Evolutionary conservation across 2,113 vertebrate species (phyloP).

Genomic region (Tychaedon coryphoeus): DNA sequence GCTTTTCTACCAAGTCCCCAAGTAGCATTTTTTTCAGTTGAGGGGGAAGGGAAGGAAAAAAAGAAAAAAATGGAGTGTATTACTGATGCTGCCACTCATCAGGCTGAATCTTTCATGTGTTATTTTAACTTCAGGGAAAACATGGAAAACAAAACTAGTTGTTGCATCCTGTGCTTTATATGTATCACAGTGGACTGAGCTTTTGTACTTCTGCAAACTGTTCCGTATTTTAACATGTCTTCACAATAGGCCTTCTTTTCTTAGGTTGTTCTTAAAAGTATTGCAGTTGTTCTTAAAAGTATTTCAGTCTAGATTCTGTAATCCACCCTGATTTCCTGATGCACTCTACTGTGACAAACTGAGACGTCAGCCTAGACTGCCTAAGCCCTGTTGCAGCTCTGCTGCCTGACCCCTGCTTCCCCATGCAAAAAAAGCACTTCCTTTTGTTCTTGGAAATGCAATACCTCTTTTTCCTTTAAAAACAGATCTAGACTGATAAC

Average conservation of each 20-base stretch:
- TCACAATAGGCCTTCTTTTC: neutral
- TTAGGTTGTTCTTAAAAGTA: neutral
- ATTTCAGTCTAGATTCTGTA: neutral
- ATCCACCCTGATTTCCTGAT: fast-evolving
- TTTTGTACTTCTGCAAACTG: neutral
- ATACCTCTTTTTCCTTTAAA: neutral
- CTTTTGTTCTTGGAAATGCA: neutral
- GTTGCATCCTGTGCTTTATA: neutral
- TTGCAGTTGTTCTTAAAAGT: neutral
- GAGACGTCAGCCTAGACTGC: neutral
- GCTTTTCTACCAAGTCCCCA: neutral
- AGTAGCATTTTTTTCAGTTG: neutral
- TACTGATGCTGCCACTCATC: neutral
- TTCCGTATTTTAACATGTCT: neutral
- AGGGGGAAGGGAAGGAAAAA: fast-evolving
- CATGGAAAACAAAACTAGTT: neutral
- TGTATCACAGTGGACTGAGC: neutral
- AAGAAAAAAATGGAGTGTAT: neutral
- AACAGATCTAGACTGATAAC: neutral
- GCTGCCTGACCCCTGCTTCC: neutral
- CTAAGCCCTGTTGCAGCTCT: neutral
- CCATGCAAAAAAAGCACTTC: neutral
- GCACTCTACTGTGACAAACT: neutral
- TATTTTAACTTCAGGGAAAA: slow-evolving; percentile 14
- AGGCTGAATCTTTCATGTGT: neutral